Percentiles rank a stretch among this genome's conserved stretches.
Conservation (phyloP, 2,888 invertebrate genomes). For the Syrphus vitripennis region DNA sequence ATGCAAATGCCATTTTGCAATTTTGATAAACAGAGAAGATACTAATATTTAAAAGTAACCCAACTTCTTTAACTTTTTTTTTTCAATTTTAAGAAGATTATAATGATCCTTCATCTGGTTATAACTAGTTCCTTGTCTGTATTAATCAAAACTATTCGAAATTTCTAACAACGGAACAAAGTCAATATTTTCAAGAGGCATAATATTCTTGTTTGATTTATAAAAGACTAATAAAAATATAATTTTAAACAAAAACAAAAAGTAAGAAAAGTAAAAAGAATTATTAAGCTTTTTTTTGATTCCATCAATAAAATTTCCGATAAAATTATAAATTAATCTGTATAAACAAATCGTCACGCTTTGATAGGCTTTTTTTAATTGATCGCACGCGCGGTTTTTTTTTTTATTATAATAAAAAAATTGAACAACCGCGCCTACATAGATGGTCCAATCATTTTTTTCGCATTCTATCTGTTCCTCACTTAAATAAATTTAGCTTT, state of each 20-base stretch:
- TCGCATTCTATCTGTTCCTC: no score
- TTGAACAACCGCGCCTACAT: no score
- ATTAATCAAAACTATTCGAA: neutral
- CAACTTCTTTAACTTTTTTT: no score
- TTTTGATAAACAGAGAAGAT: neutral
- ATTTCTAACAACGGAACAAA: no score
- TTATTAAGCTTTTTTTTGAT: neutral
- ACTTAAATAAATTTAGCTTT: no score
- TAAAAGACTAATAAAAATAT: no score
- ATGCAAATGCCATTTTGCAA: neutral
- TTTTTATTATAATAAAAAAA: neutral
- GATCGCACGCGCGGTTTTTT: neutral
- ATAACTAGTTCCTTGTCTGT: neutral
- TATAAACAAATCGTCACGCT: neutral
- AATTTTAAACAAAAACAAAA: no score
- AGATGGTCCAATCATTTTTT: no score
- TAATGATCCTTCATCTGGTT: neutral
- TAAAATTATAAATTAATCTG: neutral
- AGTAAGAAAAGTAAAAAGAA: neutral
- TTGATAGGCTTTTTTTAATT: neutral
- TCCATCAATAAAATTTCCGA: neutral
- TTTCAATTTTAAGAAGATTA: neutral
- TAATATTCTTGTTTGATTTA: no score
- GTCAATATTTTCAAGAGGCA: no score
- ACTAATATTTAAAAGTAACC: no score